phyloP scores from a whole-genome alignment of 2,888 invertebrate species.

The Vesta saturnalis region DNA sequence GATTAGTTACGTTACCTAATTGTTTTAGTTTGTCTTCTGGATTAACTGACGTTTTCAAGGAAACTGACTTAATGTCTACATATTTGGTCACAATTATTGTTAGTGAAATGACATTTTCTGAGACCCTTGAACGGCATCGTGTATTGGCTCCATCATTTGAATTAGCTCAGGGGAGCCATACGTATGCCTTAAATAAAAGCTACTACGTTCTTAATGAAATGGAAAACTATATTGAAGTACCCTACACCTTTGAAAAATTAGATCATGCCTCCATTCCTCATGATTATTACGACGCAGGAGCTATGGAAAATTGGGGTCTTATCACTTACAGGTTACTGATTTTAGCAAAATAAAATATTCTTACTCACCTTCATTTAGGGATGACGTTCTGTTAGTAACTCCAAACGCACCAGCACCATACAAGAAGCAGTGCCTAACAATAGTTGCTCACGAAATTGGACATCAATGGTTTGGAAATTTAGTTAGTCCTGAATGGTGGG shows the following conservation, averaged over 20 bases:
- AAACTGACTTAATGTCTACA: conserved; percentile 70
- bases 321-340: conserved; percentile 82
- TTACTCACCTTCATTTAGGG: no score
- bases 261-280: conserved; percentile 64
- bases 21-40: neutral
- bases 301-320: conserved; percentile 94
- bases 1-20: no score
- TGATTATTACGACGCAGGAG: conserved; percentile 4
- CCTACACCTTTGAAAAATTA: conserved; percentile 68
- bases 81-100: conserved; percentile 84
- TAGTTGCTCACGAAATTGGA: conserved; percentile 66
- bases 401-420: neutral
- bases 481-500: conserved; percentile 60
- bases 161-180: conserved; percentile 50
- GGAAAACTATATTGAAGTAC: conserved; percentile 67
- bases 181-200: conserved; percentile 61
- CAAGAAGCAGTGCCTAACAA: conserved; percentile 43
- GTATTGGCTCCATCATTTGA: conserved; percentile 48
- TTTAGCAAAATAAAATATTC: no score
- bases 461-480: conserved; percentile 67
- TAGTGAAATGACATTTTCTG: conserved; percentile 62
- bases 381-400: neutral
- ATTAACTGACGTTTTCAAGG: neutral
- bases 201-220: conserved; percentile 62
- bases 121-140: conserved; percentile 51